Percentiles rank a stretch among this genome's conserved stretches.
Conservation (phyloP, 2,888 invertebrate species). For the Scotopteryx bipunctaria region DNA sequence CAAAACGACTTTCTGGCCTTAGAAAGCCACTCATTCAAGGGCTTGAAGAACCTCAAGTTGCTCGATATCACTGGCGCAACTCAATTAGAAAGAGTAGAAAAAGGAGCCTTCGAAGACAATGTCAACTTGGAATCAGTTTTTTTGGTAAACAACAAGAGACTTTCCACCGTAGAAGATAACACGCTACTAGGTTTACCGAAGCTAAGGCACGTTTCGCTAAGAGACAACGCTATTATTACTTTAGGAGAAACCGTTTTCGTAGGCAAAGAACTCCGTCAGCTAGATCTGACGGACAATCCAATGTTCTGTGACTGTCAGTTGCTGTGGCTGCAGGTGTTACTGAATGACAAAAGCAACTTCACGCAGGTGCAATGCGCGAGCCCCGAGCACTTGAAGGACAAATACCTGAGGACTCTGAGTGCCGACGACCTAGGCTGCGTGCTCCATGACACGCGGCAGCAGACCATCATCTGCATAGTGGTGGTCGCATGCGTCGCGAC, state of each 20-base stretch:
- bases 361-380: constrained; percentile 88
- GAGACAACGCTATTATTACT: constrained; percentile 90
- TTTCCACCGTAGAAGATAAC: constrained; percentile 89
- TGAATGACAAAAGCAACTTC: constrained; percentile 87
- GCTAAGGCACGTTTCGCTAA: constrained; percentile 88
- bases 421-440: constrained; percentile 92
- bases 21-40: constrained; percentile 89
- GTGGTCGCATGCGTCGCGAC: constrained; percentile 89
- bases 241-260: constrained; percentile 91
- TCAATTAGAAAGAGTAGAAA: constrained; percentile 87
- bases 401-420: constrained; percentile 86
- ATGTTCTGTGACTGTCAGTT: constrained; percentile 91
- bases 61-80: constrained; percentile 91
- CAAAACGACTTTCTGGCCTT: constrained; percentile 91
- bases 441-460: constrained; percentile 89
- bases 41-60: constrained; percentile 89
- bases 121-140: constrained; percentile 90
- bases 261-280: constrained; percentile 88
- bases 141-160: constrained; percentile 89
- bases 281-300: constrained; percentile 93
- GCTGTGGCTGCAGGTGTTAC: constrained; percentile 90
- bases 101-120: constrained; percentile 91
- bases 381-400: constrained; percentile 88
- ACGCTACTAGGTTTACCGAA: constrained; percentile 91
- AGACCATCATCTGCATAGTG: constrained; percentile 90